Evolutionary conservation across 2,113 vertebrate species (phyloP).

Genomic region (Orcinus orca): DNA sequence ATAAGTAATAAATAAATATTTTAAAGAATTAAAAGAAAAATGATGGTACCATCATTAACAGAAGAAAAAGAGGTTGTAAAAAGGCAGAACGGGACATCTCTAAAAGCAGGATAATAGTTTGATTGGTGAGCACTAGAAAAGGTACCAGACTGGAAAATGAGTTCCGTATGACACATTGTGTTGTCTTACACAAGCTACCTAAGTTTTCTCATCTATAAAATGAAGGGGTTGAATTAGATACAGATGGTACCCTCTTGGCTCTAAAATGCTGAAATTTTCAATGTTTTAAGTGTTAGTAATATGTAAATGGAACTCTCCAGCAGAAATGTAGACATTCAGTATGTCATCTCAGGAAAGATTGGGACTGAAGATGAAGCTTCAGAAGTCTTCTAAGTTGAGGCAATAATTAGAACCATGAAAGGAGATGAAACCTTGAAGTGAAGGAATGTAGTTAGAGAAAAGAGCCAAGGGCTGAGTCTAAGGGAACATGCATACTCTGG

Average conservation of each 20-base stretch:
- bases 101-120: constrained; percentile 5
- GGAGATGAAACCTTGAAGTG: not conserved
- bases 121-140: not conserved
- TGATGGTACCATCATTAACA: not conserved
- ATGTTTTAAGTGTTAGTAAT: constrained; percentile 14
- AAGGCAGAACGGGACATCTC: not conserved
- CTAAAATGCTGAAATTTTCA: constrained; percentile 16
- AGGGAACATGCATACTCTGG: not conserved
- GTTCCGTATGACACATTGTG: not conserved
- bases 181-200: not conserved
- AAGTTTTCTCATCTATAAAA: constrained; percentile 10
- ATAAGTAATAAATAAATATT: no score
- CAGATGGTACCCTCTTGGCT: not conserved
- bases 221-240: not conserved
- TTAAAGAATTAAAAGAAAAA: no score
- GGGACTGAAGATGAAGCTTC: not conserved
- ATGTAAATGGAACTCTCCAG: not conserved
- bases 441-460: constrained; percentile 21
- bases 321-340: not conserved
- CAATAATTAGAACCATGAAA: constrained; percentile 17
- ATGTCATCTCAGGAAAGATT: not conserved
- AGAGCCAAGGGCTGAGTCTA: not conserved
- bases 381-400: not conserved
- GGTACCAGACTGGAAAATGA: not conserved
- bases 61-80: not conserved